Percentiles rank a stretch among this genome's conserved stretches.
Conservation (phyloP, 2,888 invertebrate species). For the Hedya salicella region DNA sequence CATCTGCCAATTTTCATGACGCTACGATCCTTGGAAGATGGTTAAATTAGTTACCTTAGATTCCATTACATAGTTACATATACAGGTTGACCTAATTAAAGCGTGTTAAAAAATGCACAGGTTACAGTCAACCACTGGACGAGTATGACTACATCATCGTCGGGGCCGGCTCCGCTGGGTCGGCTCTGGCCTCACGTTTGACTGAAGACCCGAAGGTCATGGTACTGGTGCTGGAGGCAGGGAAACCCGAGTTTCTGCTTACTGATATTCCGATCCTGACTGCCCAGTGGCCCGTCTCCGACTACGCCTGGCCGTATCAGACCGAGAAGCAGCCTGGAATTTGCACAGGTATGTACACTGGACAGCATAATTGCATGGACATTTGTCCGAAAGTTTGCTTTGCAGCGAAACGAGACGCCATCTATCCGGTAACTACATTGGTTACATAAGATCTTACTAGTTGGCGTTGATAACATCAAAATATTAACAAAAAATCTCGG, state of each 20-base stretch:
- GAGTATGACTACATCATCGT: constrained; percentile 88
- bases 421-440: too few species aligned
- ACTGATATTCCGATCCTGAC: constrained; percentile 84
- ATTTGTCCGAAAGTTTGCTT: too few species aligned
- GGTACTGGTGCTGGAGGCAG: constrained; percentile 88
- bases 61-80: too few species aligned
- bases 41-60: too few species aligned
- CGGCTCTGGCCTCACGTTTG: constrained; percentile 88
- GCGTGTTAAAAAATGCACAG: constrained; percentile 48
- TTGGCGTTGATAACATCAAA: too few species aligned
- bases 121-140: constrained; percentile 62
- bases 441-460: too few species aligned
- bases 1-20: too few species aligned
- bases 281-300: constrained; percentile 84
- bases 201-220: constrained; percentile 84
- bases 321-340: constrained; percentile 86
- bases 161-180: constrained; percentile 84
- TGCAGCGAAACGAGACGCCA: too few species aligned
- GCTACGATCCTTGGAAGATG: too few species aligned
- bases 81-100: too few species aligned
- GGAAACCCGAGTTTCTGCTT: constrained; percentile 76
- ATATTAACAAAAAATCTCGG: too few species aligned
- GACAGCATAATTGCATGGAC: too few species aligned
- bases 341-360: constrained; percentile 78
- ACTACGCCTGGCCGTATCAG: constrained; percentile 87